Conservation (phyloP, 1,140 invertebrate genomes). For the Metopolophium dirhodum region DNA sequence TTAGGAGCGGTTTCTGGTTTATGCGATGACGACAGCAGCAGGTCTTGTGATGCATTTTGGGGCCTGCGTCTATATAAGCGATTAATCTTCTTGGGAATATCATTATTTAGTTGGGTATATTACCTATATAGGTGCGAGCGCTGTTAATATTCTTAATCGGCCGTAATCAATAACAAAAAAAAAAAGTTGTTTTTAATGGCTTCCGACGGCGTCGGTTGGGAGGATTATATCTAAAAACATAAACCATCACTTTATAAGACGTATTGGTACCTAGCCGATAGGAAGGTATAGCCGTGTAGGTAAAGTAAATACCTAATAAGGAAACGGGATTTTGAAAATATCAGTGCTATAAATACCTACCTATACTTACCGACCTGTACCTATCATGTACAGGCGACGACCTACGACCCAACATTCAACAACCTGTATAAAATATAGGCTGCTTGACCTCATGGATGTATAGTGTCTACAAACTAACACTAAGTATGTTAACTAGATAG, state of each 20-base stretch:
- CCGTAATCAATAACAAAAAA: neutral
- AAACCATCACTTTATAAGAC: neutral
- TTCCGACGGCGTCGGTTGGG: neutral
- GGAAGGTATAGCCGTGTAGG: neutral
- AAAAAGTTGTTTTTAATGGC: conserved; percentile 12
- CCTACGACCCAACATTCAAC: no score
- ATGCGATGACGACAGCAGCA: neutral
- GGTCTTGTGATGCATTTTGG: neutral
- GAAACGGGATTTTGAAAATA: neutral
- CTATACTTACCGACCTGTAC: neutral
- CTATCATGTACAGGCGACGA: no score
- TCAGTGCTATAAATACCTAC: neutral
- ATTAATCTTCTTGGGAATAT: neutral
- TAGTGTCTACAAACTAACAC: no score
- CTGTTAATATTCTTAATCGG: neutral
- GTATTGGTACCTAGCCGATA: neutral
- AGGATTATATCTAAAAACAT: neutral
- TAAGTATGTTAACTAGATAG: no score
- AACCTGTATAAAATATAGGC: no score
- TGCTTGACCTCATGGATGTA: no score
- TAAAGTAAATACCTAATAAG: neutral
- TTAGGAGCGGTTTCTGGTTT: neutral
- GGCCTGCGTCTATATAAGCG: neutral
- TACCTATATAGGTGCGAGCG: neutral
- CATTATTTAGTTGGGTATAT: neutral